phyloP scores from a whole-genome alignment of 2,113 vertebrate species.

The Elaphurus davidianus region DNA sequence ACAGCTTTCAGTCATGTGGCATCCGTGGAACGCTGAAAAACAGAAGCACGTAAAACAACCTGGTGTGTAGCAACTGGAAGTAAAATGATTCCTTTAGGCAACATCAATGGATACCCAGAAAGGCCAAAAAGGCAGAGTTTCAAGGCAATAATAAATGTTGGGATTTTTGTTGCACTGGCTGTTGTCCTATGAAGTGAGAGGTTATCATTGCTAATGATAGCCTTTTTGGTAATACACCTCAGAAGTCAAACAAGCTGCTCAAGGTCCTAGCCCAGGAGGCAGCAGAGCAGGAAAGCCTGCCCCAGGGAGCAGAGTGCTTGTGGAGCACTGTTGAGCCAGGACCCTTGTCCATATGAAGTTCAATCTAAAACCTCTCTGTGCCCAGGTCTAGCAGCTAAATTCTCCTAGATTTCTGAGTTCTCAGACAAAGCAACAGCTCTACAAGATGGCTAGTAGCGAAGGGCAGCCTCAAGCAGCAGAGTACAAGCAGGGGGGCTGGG shows the following conservation, averaged over 20 bases:
- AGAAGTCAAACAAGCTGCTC: neutral
- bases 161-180: neutral
- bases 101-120: neutral
- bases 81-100: conserved; percentile 30
- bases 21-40: conserved; percentile 57
- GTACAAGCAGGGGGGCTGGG: neutral
- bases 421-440: neutral
- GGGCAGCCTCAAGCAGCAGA: neutral
- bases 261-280: neutral
- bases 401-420: neutral
- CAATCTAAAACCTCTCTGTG: neutral
- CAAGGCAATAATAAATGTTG: neutral
- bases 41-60: conserved; percentile 37
- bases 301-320: neutral
- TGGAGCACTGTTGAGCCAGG: neutral
- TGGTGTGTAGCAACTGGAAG: conserved; percentile 44
- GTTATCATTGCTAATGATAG: neutral
- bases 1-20: conserved; percentile 28
- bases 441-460: neutral
- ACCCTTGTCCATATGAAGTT: neutral
- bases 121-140: conserved; percentile 11
- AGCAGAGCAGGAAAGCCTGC: neutral
- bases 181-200: neutral
- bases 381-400: neutral
- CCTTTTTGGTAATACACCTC: neutral